Percentiles rank a stretch among this genome's conserved stretches.
Conservation (phyloP, 2,113 vertebrate species). For the Setophaga kirtlandii region DNA sequence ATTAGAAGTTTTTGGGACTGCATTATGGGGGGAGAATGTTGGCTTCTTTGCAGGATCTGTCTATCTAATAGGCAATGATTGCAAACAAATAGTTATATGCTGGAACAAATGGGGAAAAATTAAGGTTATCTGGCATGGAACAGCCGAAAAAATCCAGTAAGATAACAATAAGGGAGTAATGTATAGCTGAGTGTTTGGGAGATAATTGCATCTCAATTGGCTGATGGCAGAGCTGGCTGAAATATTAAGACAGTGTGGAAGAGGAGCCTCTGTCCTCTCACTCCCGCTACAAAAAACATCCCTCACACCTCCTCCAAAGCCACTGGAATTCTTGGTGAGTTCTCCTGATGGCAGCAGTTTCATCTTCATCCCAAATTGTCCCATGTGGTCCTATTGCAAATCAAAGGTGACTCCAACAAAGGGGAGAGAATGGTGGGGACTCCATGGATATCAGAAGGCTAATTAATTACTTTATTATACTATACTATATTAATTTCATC, state of each 20-base stretch:
- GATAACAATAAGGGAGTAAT: not conserved
- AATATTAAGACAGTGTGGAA: slow-evolving; percentile 20
- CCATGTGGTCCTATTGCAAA: too few relatives aligned
- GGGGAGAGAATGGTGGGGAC: too few relatives aligned
- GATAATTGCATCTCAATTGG: slow-evolving; percentile 64
- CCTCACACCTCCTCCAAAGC: not conserved
- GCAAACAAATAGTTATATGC: slow-evolving; percentile 73
- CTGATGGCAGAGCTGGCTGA: slow-evolving; percentile 47
- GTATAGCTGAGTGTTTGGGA: not conserved
- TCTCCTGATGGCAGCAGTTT: accelerated
- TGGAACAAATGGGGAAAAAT: slow-evolving; percentile 68
- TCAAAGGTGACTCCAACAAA: too few relatives aligned
- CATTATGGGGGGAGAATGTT: slow-evolving; percentile 10
- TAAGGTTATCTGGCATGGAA: slow-evolving; percentile 71
- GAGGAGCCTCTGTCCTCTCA: slow-evolving; percentile 4
- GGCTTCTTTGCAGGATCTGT: slow-evolving; percentile 53
- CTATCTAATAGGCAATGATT: slow-evolving; percentile 70
- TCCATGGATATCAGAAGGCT: too few relatives aligned
- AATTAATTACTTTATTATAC: too few relatives aligned
- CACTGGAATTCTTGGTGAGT: not conserved
- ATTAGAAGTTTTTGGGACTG: slow-evolving; percentile 66
- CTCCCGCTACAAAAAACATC: not conserved
- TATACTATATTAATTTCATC: too few relatives aligned
- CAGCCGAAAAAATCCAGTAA: not conserved
- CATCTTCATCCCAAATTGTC: not conserved